phyloP scores from a whole-genome alignment of 2,888 invertebrate genomes.

The Tribolium freemani region DNA sequence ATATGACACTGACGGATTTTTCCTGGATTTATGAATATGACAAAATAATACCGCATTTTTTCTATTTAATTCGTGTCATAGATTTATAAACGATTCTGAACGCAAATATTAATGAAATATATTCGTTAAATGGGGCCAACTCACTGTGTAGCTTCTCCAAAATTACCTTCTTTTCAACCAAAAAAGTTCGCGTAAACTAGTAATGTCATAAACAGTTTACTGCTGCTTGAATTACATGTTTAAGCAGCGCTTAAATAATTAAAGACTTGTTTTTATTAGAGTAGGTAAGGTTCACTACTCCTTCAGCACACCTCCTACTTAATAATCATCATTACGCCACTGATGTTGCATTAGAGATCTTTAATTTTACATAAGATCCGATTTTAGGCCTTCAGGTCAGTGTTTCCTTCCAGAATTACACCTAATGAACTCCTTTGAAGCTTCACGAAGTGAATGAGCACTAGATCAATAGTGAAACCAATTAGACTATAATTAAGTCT shows the following conservation, averaged over 20 bases:
- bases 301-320: neutral
- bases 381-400: neutral
- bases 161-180: too few species aligned
- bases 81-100: too few species aligned
- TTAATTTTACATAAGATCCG: slow-evolving; percentile 3
- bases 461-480: too few species aligned
- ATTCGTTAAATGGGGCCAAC: too few species aligned
- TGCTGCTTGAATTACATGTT: neutral
- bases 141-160: too few species aligned
- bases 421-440: neutral
- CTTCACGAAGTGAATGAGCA: neutral
- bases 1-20: neutral
- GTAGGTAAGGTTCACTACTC: neutral
- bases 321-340: neutral
- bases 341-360: slow-evolving; percentile 1
- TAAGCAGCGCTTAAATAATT: slow-evolving; percentile 6
- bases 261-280: neutral
- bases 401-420: neutral
- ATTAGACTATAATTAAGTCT: neutral
- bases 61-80: too few species aligned
- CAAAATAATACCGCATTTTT: too few species aligned
- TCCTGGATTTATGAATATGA: neutral
- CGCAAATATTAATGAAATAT: too few species aligned
- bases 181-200: neutral
- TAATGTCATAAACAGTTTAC: neutral